Conservation (phyloP, 2,888 invertebrate genomes). For the Pterobdella sp. region DNA sequence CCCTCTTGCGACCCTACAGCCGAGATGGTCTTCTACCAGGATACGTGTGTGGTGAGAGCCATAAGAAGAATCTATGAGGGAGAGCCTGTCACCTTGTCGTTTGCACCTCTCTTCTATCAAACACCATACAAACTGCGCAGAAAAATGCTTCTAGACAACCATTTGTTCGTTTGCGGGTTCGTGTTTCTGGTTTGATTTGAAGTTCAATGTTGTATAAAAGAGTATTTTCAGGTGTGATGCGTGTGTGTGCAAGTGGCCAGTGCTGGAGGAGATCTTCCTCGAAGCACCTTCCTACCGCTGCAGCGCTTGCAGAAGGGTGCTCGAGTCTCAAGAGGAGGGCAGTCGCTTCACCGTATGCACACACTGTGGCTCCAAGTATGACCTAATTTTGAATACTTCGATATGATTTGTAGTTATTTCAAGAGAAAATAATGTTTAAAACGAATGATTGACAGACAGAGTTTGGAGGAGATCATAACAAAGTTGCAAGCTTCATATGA, state of each 20-base stretch:
- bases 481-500: constrained; percentile 41
- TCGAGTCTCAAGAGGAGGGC: constrained; percentile 27
- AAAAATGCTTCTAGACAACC: constrained; percentile 61
- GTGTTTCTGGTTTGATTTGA: not conserved
- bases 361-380: constrained; percentile 31
- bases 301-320: constrained; percentile 25
- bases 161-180: constrained; percentile 66
- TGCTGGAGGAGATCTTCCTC: constrained; percentile 38
- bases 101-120: constrained; percentile 50
- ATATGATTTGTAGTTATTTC: not conserved
- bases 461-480: constrained; percentile 32
- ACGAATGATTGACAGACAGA: not conserved
- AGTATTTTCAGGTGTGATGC: constrained; percentile 40
- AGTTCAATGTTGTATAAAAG: not conserved
- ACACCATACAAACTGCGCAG: constrained; percentile 57
- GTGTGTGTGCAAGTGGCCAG: constrained; percentile 45
- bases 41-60: constrained; percentile 65
- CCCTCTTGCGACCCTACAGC: constrained; percentile 82
- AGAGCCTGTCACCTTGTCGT: constrained; percentile 73
- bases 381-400: not conserved
- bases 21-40: constrained; percentile 65
- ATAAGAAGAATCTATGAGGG: constrained; percentile 59
- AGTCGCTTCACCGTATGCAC: constrained; percentile 28
- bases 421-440: too few species aligned
- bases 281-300: constrained; percentile 32